Percentiles rank a stretch among this genome's conserved stretches.
Conservation (phyloP, 2,888 invertebrate genomes). For the Mesorhabditis spiculigera region DNA sequence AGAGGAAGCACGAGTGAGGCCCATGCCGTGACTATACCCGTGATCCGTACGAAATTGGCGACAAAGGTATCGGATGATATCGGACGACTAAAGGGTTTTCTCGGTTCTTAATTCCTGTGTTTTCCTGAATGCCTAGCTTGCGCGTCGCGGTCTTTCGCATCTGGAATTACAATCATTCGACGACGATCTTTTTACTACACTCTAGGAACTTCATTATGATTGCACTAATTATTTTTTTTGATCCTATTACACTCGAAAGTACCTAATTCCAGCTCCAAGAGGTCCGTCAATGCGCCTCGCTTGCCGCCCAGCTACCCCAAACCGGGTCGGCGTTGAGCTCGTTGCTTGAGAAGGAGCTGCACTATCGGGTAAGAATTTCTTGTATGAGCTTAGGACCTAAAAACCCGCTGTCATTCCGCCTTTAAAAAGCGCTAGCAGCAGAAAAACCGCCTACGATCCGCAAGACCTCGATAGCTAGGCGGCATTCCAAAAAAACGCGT, state of each 20-base stretch:
- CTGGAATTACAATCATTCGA: too few relatives aligned
- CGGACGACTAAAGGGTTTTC: too few relatives aligned
- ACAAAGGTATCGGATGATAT: conserved; percentile 27
- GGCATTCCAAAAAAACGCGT: too few relatives aligned
- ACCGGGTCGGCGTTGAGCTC: conserved; percentile 87
- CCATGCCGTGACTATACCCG: conserved; percentile 27
- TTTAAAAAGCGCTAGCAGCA: conserved; percentile 1
- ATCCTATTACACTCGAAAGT: too few relatives aligned
- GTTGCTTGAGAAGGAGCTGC: conserved; percentile 81
- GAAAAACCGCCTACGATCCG: conserved; percentile 26
- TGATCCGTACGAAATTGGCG: conserved; percentile 33
- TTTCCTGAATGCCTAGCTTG: too few relatives aligned
- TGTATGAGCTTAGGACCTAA: conserved; percentile 72
- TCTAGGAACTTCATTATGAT: too few relatives aligned
- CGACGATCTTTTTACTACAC: too few relatives aligned
- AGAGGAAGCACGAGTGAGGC: conserved; percentile 14
- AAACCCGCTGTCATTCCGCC: conserved; percentile 63
- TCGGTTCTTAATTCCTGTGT: too few relatives aligned
- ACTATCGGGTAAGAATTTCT: conserved; percentile 69
- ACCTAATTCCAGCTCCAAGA: conserved; percentile 70
- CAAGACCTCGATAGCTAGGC: background rate
- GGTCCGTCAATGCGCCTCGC: conserved; percentile 76
- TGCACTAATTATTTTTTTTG: too few relatives aligned
- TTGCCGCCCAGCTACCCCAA: conserved; percentile 85
- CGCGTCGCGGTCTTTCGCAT: too few relatives aligned